Base-by-base conservation (phyloP, 2,888 invertebrate species). In the Trachelus iudaicus region DNA sequence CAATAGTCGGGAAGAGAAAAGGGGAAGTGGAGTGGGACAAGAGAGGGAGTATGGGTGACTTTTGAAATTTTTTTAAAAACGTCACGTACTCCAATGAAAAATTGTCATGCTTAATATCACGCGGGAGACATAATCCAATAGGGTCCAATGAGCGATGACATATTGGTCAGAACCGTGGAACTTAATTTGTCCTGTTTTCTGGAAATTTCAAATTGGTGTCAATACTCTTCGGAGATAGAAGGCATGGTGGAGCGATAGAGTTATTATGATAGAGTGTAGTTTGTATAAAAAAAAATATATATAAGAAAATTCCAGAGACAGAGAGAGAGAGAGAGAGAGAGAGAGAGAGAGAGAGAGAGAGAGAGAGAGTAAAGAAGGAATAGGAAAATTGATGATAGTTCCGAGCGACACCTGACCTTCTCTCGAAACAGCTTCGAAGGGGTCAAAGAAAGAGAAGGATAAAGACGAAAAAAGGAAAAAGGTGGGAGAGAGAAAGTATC, bases 401-500 rank as follows among this genome's bases (percentile, higher is more conserved):
- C 77, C n/a, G 31, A 35, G 75, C 40, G 34, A 75, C 79, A 81
- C 74, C 77, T 75, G 79, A 79, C 79, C 79, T 79, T 78, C 73
- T 75, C 76, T 12, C 68, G 79, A 77, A 83, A 77, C 73, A 79
- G 75, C 31, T 81, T 76, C 79, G 79, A 80, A 76, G 74, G 76
- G 80, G 81, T 81, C 77, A 79, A 23, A 56, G 56, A 56, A 23
- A 56, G 56, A 56, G 56, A 23, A 56, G 56, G 56, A 23, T 56
- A 56, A 56, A 56, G 15, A 40, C 6, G 40, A 40, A 56, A 56
- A 56, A 56, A 40, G 69, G 31, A 33, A 69, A 4, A 30, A 23
- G 2, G 56, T 4, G 56, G 23, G 23, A 23, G 56, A 56, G 23
- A 56, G 56, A 23, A 23, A 56, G 56, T 56, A 80, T 81, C 77